These are phyloP conservation scores for Actinemys pallida DNA, from an alignment of 2,113 vertebrate species.

Conservation along the genomic window DNA sequence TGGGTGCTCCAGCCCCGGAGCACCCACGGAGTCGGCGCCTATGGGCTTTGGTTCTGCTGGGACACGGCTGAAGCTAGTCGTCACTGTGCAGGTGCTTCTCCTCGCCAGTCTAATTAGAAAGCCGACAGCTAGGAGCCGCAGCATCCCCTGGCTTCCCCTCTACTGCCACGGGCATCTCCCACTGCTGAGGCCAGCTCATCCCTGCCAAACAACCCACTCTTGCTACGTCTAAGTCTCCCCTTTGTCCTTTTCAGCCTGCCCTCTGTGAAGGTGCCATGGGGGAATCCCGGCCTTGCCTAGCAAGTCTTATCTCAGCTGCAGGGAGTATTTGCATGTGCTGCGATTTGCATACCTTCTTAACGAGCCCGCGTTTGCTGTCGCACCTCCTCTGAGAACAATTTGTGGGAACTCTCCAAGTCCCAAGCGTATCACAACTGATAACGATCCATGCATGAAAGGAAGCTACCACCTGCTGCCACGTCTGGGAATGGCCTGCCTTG, in stretches of 20 bases:
- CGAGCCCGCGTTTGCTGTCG: neutral
- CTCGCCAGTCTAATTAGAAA: neutral
- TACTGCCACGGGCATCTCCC: neutral
- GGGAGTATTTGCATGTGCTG: neutral
- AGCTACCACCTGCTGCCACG: neutral
- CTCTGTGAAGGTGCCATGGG: neutral
- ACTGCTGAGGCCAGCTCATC: neutral
- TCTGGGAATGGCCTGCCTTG: neutral
- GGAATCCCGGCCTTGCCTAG: neutral
- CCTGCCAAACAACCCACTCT: neutral
- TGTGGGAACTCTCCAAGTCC: neutral
- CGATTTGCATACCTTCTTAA: neutral
- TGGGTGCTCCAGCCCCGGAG: too few species aligned
- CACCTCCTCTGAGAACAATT: neutral
- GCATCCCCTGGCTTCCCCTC: neutral
- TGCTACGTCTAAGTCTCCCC: neutral
- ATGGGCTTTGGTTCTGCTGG: neutral
- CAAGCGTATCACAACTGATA: neutral
- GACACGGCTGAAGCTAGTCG: neutral
- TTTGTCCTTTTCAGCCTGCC: neutral
- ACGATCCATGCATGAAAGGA: neutral
- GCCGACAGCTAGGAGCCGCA: neutral
- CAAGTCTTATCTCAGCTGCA: neutral
- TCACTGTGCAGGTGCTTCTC: neutral
- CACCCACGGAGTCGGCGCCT: too few species aligned